These are phyloP conservation scores for Cyprinodon variegatus DNA, from an alignment of 2,113 vertebrate genomes.

Conservation along the genomic window DNA sequence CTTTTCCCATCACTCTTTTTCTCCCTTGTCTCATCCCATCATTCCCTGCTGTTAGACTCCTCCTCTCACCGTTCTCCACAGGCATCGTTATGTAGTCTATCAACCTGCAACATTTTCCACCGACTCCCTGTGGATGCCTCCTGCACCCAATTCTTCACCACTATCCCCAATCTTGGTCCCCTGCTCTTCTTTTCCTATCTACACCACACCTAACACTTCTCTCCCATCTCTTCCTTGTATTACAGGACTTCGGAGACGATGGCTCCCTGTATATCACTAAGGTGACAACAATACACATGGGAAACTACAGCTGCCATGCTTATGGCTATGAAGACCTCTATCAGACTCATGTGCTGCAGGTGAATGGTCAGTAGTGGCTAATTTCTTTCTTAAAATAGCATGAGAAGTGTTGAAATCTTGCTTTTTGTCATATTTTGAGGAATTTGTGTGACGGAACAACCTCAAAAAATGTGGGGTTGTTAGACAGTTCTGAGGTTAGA, in stretches of 20 bases:
- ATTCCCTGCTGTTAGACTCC: constrained; percentile 57
- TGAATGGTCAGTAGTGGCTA: constrained; percentile 97
- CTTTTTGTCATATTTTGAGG: neutral
- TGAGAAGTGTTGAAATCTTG: neutral
- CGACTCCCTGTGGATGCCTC: constrained; percentile 41
- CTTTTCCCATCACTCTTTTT: constrained; percentile 64
- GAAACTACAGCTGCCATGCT: constrained; percentile 97
- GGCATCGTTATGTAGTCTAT: constrained; percentile 42
- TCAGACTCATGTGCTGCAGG: constrained; percentile 98
- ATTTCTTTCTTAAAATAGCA: constrained; percentile 60
- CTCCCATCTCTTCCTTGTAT: constrained; percentile 34
- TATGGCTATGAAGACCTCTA: constrained; percentile 91
- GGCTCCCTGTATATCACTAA: constrained; percentile 97
- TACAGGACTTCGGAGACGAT: constrained; percentile 95
- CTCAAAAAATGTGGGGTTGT: neutral
- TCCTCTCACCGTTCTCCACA: constrained; percentile 20
- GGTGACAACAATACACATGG: constrained; percentile 97
- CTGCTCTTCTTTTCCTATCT: neutral
- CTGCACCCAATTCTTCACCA: constrained; percentile 38
- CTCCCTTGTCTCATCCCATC: constrained; percentile 58
- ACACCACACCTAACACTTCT: constrained; percentile 16
- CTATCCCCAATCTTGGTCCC: constrained; percentile 19
- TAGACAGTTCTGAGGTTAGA: too few relatives aligned
- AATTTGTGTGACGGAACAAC: neutral
- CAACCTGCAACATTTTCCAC: constrained; percentile 41